Percentiles rank a stretch among this genome's conserved stretches.
Evolutionary conservation across 2,888 invertebrate genomes (phyloP).

Genomic region (Muschampia plurimacula): DNA sequence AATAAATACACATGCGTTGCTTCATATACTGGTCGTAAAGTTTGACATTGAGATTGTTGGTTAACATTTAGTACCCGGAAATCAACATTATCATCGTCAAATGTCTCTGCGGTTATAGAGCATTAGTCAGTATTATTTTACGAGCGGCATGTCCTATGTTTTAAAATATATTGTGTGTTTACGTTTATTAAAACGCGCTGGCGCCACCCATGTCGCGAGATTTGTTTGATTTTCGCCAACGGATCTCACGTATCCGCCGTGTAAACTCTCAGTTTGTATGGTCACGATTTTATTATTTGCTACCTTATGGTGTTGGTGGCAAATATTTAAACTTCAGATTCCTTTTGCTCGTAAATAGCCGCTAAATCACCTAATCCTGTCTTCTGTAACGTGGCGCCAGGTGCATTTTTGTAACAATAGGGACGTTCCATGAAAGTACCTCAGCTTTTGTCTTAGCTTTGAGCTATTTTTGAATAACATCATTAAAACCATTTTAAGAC

Average conservation of each 20-base stretch:
- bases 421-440: background rate
- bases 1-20: slow-evolving; percentile 55
- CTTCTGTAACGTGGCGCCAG: background rate
- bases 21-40: slow-evolving; percentile 75
- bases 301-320: slow-evolving; percentile 20
- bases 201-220: slow-evolving; percentile 64
- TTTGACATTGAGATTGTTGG: slow-evolving; percentile 79
- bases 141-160: slow-evolving; percentile 50
- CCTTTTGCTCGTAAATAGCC: background rate
- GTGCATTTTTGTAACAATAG: background rate
- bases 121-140: slow-evolving; percentile 64
- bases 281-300: slow-evolving; percentile 61
- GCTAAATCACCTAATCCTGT: background rate
- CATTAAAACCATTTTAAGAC: too few relatives aligned
- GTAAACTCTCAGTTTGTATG: slow-evolving; percentile 64
- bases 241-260: slow-evolving; percentile 64
- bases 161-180: slow-evolving; percentile 45
- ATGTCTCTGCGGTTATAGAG: slow-evolving; percentile 63
- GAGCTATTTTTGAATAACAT: background rate
- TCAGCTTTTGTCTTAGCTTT: too few relatives aligned
- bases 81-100: slow-evolving; percentile 61
- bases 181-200: slow-evolving; percentile 59
- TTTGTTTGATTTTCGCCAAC: slow-evolving; percentile 65
- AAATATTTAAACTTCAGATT: slow-evolving; percentile 16
- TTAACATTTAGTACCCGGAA: slow-evolving; percentile 76